These are phyloP conservation scores for Dynastes maya DNA, from an alignment of 2,888 invertebrate genomes.

Conservation along the genomic window DNA sequence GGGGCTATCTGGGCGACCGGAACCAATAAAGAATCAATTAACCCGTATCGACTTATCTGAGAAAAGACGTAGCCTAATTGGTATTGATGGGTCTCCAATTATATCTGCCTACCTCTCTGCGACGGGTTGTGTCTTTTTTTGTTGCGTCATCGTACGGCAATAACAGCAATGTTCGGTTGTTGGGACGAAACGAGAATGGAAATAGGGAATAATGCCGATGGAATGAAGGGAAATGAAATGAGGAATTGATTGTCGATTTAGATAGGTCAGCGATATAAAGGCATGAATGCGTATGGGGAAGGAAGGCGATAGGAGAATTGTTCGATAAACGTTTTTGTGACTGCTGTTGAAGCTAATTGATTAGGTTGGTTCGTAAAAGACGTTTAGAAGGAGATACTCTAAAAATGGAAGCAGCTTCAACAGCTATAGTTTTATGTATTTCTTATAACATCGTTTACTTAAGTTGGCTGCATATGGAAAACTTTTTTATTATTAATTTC, in stretches of 20 bases:
- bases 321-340: not conserved
- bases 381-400: too few relatives aligned
- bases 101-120: conserved; percentile 31
- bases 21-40: conserved; percentile 42
- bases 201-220: not conserved
- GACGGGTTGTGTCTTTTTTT: conserved; percentile 9
- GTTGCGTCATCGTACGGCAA: conserved; percentile 8
- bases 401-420: not conserved
- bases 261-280: conserved; percentile 1
- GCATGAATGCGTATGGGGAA: conserved; percentile 2
- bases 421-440: not conserved
- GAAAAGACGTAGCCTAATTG: conserved; percentile 32
- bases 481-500: too few relatives aligned
- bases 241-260: conserved; percentile 30
- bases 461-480: too few relatives aligned
- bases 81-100: conserved; percentile 42
- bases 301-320: not conserved
- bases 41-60: conserved; percentile 32
- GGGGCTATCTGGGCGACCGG: conserved; percentile 17
- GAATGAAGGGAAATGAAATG: conserved; percentile 6
- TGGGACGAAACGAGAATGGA: not conserved
- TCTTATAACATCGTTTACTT: not conserved
- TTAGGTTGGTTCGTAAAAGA: not conserved
- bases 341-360: not conserved
- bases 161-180: not conserved